Base-by-base conservation (phyloP, 2,888 invertebrate species). In the Platycheirus albimanus region DNA sequence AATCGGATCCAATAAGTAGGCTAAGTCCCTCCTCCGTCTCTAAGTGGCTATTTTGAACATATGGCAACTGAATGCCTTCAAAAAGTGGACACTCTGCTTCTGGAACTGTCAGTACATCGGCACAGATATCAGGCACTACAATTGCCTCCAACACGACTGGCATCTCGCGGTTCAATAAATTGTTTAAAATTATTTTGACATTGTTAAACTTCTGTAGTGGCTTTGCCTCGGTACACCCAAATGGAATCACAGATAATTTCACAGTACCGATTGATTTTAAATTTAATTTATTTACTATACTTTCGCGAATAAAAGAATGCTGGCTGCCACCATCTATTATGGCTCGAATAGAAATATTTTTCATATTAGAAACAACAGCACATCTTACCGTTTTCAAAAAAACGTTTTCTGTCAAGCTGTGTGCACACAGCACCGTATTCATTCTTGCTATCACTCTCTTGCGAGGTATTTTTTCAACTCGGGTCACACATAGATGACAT, bases 121-220 rank as follows among this genome's bases (percentile, higher is more conserved):
- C 66, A 19, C 78, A 78, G 2, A 72, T 78, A 38, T 78, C 56
- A 6, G 66, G 58, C 5, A 78, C 78, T 13, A 78, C 45, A 3
- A 71, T n/a, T 3, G 56, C 71, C 17, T 72, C 58, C 3, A 76
- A 8, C 0, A 20, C 20, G 10, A 56, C 28, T 11, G 13, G n/a
- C 7, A 15, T n/a, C 0, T 13, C 28, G 51, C 1, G 15, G 15
- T 41, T 61, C 0, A 28, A 20, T 17, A 15, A 13, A 36, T 8
- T 61, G 8, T 4, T n/a, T 11, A 76, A 24, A 13, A 7, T 3
- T 3, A 67, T 2, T 36, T 67, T 63, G 0, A 69, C 52, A 15
- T 61, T 69, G 4, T 2, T 7, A 52, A 69, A 69, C 13, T 54
- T 13, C 7, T 63, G 5, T 0, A n/a, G 20, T 1, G 6, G 75